phyloP scores from a whole-genome alignment of 2,888 invertebrate genomes.

The Esperia sulphurella region DNA sequence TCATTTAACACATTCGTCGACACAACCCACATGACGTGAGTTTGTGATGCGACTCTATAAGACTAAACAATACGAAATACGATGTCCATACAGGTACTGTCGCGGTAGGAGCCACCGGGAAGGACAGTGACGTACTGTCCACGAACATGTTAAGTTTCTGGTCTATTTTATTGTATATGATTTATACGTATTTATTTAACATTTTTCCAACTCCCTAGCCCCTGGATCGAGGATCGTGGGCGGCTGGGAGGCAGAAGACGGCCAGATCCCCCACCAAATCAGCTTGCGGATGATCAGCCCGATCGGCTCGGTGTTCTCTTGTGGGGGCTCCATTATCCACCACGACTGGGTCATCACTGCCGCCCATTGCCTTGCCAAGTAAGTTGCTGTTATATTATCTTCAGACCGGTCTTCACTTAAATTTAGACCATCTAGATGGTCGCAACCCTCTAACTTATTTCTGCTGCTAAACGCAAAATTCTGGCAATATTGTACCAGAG shows the following conservation, averaged over 20 bases:
- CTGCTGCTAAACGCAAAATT: no score
- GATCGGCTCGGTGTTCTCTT: slow-evolving; percentile 33
- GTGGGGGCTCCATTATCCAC: slow-evolving; percentile 47
- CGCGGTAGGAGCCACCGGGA: no score
- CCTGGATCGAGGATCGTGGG: slow-evolving; percentile 31
- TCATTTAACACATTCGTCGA: no score
- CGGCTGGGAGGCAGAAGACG: slow-evolving; percentile 41
- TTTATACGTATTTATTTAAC: not conserved
- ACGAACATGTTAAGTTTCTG: no score
- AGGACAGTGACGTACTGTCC: not conserved
- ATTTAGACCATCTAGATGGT: not conserved
- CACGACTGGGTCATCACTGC: slow-evolving; percentile 46
- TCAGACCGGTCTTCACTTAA: not conserved
- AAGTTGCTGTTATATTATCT: slow-evolving; percentile 16
- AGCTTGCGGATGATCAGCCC: slow-evolving; percentile 38
- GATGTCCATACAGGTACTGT: no score
- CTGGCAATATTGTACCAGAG: no score
- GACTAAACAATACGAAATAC: no score
- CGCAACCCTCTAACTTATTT: no score
- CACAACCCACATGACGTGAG: no score
- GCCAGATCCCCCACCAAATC: slow-evolving; percentile 46
- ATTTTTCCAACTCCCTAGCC: not conserved
- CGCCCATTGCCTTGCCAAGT: slow-evolving; percentile 51
- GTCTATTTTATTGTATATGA: no score
- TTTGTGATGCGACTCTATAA: no score